Evolutionary conservation across 2,888 invertebrate species (phyloP), one percentile per base, ranked within the genome.

Genomic region (Andrena dorsata): DNA sequence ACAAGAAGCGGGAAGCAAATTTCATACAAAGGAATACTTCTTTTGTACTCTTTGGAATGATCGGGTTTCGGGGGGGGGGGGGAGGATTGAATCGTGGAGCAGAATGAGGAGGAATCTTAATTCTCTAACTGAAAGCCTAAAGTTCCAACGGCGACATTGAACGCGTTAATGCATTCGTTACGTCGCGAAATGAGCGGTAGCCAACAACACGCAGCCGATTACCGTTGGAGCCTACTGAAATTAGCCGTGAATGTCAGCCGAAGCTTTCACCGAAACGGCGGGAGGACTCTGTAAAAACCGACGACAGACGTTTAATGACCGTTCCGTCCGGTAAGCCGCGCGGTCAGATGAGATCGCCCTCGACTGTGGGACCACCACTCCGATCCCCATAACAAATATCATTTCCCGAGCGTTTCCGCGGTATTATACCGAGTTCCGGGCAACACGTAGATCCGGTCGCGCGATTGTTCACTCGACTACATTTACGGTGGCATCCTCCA

Each of bases 381-480:
- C 86, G 86, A 88, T 90, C 91, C 90, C 90, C 90, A 89, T 91
- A 88, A 91, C 93, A 92, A 93, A 92, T 92, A 92, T 92, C 90
- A 91, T 93, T 93, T 92, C 90, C 91, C 90, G 76, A 82, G 84
- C 89, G 89, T 89, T 93, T 93, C 93, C 93, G 93, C 82, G 87
- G 91, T 88, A 92, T 94, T 92, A 92, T 93, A 84, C 86, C 76
- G 70, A 91, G 92, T 92, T 93, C 93, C 93, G 93, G 93, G 85
- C 89, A 85, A 80, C 84, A 83, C 84, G 84, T 68, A 86, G 88
- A 87, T 88, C 87, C 87, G 86, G 85, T 82, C 81, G 84, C 73
- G 35, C 56, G 80, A 88, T 88, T 88, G 88, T 88, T 85, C 88
- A 72, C 77, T 72, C 80, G 77, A 71, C 71, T 82, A 82, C 80